Percentiles rank a stretch among this genome's conserved stretches.
These are phyloP conservation scores for Okapia johnstoni DNA, from an alignment of 2,113 vertebrate species.

Conservation along the genomic window DNA sequence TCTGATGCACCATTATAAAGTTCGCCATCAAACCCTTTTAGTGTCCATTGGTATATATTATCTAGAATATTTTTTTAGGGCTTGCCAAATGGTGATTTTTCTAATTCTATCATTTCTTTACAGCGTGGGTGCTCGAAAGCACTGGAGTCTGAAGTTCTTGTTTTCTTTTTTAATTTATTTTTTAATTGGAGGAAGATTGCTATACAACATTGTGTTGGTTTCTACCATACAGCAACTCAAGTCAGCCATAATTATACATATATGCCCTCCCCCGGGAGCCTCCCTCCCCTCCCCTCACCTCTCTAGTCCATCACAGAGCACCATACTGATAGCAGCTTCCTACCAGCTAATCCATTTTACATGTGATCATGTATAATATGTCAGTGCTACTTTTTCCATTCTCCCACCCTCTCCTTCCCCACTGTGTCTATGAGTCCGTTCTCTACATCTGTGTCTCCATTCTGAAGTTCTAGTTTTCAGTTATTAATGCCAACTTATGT, in stretches of 20 bases:
- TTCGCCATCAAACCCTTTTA: not conserved
- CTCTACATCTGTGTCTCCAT: not conserved
- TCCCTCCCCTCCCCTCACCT: not conserved
- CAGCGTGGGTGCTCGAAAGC: not conserved
- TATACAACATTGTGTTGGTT: not conserved
- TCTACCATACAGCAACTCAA: not conserved
- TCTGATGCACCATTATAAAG: not conserved
- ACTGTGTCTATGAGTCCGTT: not conserved
- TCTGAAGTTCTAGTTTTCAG: not conserved
- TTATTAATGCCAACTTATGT: not conserved
- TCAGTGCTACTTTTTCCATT: not conserved
- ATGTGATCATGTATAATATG: not conserved
- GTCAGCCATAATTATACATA: not conserved
- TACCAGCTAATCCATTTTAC: not conserved
- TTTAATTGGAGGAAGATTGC: not conserved
- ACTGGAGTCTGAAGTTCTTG: not conserved
- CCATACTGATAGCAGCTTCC: not conserved
- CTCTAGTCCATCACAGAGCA: not conserved
- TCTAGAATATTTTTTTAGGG: not conserved
- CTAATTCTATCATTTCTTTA: not conserved
- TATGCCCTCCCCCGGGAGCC: not conserved
- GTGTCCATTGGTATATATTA: not conserved
- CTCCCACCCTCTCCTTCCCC: not conserved
- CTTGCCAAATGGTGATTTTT: not conserved
- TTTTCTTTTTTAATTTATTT: not conserved